Conservation (phyloP, 2,113 vertebrate genomes). For the Pedionomus torquatus region DNA sequence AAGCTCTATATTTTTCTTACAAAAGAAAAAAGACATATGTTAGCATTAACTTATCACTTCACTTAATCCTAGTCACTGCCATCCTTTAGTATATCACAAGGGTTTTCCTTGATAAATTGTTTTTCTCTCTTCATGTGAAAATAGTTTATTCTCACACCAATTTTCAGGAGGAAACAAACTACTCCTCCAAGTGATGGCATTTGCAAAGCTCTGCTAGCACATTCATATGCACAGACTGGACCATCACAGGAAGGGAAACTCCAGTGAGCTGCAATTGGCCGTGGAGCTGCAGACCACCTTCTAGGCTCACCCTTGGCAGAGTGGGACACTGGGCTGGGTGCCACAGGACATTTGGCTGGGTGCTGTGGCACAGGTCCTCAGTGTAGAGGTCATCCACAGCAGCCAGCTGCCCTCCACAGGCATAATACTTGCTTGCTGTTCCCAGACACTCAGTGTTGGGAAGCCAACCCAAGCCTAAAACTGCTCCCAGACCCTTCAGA, state of each 20-base stretch:
- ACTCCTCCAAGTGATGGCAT: accelerated
- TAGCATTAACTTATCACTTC: not conserved
- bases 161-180: not conserved
- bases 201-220: not conserved
- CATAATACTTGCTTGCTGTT: not conserved
- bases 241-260: accelerated
- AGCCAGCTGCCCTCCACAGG: not conserved
- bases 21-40: not conserved
- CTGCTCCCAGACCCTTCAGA: not conserved
- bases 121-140: not conserved
- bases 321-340: not conserved
- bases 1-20: not conserved
- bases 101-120: not conserved
- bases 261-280: not conserved
- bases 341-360: not conserved
- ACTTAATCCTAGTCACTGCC: not conserved
- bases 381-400: accelerated
- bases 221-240: too few relatives aligned
- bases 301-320: accelerated
- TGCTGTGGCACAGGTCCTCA: not conserved
- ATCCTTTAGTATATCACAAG: not conserved
- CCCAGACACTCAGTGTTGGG: not conserved
- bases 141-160: not conserved
- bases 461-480: not conserved
- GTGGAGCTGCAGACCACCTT: accelerated